phyloP scores from a whole-genome alignment of 2,888 invertebrate genomes.

The Lepidocyrtoides sp. region DNA sequence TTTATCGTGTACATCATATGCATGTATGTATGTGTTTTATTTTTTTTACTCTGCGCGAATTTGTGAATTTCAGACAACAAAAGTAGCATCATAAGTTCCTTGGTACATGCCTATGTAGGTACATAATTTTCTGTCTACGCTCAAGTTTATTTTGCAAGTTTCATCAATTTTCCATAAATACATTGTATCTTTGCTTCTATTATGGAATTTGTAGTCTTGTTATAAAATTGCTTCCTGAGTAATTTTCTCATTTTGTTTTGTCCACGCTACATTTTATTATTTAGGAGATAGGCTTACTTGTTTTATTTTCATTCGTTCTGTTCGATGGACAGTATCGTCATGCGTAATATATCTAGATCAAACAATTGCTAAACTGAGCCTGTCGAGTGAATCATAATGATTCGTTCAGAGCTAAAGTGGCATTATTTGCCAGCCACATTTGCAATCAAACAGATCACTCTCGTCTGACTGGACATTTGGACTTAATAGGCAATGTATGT shows the following conservation, averaged over 20 bases:
- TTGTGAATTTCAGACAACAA: not conserved
- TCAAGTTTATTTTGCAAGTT: not conserved
- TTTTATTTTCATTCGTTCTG: not conserved
- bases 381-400: no score
- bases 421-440: no score
- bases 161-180: not conserved
- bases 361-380: not conserved
- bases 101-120: no score
- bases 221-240: conserved; percentile 64
- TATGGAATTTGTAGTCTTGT: not conserved
- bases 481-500: no score
- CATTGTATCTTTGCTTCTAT: not conserved
- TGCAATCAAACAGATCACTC: no score
- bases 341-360: not conserved
- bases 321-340: not conserved
- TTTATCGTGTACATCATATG: no score
- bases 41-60: no score
- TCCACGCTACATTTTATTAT: not conserved
- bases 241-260: conserved; percentile 64
- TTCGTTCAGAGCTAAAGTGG: no score
- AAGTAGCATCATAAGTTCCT: no score
- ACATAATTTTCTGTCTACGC: no score
- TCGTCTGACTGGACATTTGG: no score
- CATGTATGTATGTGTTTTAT: no score
- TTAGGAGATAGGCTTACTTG: not conserved